Conservation (phyloP, 2,797 vertebrate species). For the Syndactyla subalaris region DNA sequence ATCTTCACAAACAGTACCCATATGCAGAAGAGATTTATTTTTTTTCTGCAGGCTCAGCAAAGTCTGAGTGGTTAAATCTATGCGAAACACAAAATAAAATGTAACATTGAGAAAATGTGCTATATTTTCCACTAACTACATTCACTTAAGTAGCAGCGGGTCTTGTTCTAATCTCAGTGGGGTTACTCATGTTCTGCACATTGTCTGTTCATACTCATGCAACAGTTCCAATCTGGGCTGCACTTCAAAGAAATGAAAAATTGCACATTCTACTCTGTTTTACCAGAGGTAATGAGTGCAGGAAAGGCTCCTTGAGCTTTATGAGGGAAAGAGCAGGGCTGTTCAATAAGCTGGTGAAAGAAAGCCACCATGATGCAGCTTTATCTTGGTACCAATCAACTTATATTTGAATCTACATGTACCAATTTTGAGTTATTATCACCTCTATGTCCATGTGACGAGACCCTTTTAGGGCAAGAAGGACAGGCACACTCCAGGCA, state of each 20-base stretch:
- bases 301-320: background rate
- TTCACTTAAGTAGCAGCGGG: background rate
- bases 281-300: background rate
- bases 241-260: constrained; percentile 52
- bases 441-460: background rate
- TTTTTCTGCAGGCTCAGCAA: background rate
- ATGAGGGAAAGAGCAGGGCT: background rate
- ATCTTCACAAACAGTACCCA: background rate
- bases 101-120: background rate
- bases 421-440: background rate
- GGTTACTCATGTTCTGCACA: background rate
- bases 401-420: background rate
- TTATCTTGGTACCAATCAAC: background rate
- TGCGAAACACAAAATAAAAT: background rate
- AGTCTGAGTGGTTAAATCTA: background rate
- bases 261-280: background rate
- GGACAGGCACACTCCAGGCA: too few relatives aligned
- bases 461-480: too few relatives aligned
- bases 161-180: background rate
- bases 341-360: background rate
- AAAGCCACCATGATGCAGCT: background rate
- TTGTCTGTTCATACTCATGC: constrained; percentile 16
- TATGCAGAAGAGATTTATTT: background rate
- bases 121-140: background rate
- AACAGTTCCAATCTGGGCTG: constrained; percentile 20